A percentile compares a stretch with the other conserved stretches of the same genome.
Evolutionary conservation across 2,888 invertebrate genomes (phyloP).

Genomic region (Abrostola tripartita): DNA sequence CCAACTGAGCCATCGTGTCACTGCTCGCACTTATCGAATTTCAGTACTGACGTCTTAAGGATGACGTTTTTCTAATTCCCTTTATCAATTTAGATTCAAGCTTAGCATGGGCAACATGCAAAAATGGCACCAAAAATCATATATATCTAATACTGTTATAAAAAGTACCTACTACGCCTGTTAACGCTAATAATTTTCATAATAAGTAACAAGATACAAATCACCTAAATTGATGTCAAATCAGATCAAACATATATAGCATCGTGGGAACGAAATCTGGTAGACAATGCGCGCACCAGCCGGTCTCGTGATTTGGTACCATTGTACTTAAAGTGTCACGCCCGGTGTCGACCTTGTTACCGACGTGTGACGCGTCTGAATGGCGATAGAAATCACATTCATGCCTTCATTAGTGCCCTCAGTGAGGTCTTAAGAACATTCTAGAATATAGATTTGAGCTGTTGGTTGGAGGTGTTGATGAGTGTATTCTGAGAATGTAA

Average conservation of each 20-base stretch:
- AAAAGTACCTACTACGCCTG: no score
- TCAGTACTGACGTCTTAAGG: no score
- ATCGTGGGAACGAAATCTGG: conserved; percentile 18
- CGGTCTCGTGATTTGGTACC: conserved; percentile 38
- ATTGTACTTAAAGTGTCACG: conserved; percentile 43
- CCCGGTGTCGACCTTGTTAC: conserved; percentile 32
- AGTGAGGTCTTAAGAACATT: conserved; percentile 23
- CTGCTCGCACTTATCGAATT: no score
- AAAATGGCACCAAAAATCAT: no score
- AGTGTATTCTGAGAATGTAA: not conserved
- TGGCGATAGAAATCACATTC: conserved; percentile 49
- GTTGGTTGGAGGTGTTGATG: not conserved
- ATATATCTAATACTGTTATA: no score
- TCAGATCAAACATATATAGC: not conserved
- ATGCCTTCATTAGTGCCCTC: conserved; percentile 48
- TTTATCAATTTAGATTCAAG: no score
- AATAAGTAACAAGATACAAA: no score
- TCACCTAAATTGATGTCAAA: not conserved
- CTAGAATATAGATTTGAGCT: conserved; percentile 1
- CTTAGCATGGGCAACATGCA: no score
- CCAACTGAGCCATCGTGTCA: no score
- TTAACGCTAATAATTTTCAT: no score
- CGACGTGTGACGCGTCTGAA: conserved; percentile 30
- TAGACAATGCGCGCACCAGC: conserved; percentile 45
- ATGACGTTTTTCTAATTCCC: no score